Evolutionary conservation across 2,888 invertebrate species (phyloP).

Genomic region (Cephus spinipes): DNA sequence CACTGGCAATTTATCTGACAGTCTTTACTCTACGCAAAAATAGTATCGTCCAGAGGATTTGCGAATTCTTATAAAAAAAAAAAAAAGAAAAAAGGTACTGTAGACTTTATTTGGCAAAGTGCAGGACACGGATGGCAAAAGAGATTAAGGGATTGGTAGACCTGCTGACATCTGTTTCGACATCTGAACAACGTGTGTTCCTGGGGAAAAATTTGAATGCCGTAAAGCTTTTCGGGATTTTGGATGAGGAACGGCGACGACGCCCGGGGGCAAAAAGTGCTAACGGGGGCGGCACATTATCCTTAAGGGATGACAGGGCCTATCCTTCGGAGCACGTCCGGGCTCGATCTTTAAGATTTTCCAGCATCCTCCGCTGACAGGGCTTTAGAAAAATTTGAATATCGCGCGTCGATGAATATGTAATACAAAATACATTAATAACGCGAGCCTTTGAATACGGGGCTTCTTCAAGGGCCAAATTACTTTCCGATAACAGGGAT

Average conservation of each 20-base stretch:
- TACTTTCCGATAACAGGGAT: conserved; percentile 18
- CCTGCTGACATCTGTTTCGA: no score
- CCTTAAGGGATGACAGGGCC: background rate
- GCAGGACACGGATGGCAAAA: no score
- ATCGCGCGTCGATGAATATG: conserved; percentile 15
- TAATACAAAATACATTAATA: conserved; percentile 18
- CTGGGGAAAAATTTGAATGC: no score
- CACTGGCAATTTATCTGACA: no score
- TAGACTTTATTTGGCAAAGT: no score
- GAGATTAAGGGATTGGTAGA: no score
- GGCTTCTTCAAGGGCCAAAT: conserved; percentile 12
- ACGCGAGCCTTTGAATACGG: background rate
- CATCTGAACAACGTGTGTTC: no score
- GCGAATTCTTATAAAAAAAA: no score
- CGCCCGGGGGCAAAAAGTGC: background rate
- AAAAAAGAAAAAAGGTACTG: no score
- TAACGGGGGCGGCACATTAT: background rate
- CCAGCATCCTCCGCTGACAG: background rate
- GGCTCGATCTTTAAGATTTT: background rate
- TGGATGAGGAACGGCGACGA: background rate
- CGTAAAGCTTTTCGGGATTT: background rate
- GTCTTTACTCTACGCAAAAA: no score
- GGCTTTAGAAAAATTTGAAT: conserved; percentile 12
- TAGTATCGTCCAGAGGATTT: no score
- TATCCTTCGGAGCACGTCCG: background rate